Conservation (phyloP, 2,888 invertebrate genomes). For the Kuschelorhynchus macadamiae region DNA sequence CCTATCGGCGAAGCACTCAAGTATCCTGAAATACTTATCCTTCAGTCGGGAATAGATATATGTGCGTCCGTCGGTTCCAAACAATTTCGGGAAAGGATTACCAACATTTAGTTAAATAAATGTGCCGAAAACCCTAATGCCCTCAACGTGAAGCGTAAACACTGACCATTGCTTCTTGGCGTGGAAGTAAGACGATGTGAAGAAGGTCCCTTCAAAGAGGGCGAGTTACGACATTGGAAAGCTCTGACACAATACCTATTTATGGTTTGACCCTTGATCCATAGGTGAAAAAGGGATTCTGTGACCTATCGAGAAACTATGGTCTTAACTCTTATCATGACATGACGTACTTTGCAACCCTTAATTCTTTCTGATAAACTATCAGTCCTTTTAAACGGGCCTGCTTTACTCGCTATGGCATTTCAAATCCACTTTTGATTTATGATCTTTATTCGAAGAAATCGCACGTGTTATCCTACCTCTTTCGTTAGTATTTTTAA, state of each 20-base stretch:
- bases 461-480: too few species aligned
- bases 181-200: constrained; percentile 60
- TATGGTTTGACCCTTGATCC: constrained; percentile 64
- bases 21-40: constrained; percentile 43
- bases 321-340: constrained; percentile 46
- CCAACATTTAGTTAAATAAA: constrained; percentile 60
- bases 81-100: constrained; percentile 47
- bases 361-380: constrained; percentile 40
- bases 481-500: too few species aligned
- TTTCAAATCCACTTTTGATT: constrained; percentile 21
- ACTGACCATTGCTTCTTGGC: constrained; percentile 60
- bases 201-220: constrained; percentile 52
- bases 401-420: constrained; percentile 22
- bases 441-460: too few species aligned
- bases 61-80: constrained; percentile 33
- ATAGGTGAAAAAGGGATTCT: constrained; percentile 60
- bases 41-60: constrained; percentile 39
- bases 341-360: constrained; percentile 44
- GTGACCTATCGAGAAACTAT: constrained; percentile 57
- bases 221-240: constrained; percentile 54
- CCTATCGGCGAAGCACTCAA: constrained; percentile 38
- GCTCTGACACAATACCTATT: constrained; percentile 62
- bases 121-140: constrained; percentile 59
- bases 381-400: constrained; percentile 23
- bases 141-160: constrained; percentile 55